Base-by-base conservation (phyloP, 2,113 vertebrate genomes). In the Periophthalmodon schlosseri region DNA sequence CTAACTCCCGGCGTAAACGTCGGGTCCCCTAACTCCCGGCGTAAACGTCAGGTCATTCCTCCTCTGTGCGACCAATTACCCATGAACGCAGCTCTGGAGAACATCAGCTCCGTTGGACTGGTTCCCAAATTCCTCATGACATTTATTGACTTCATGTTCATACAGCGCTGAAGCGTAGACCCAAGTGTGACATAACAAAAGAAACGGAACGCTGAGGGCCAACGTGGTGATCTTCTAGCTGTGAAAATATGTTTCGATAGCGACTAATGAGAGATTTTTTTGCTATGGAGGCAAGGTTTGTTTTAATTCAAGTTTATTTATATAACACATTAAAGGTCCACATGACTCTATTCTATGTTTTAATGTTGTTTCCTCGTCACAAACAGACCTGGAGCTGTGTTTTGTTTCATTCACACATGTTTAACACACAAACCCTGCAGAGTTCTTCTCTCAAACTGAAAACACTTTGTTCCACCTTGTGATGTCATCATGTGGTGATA, bases 41-140 rank as follows among this genome's bases (percentile, higher is more conserved):
- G 79, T 89, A 88, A 84, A 87, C 87, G 89, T 85, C 80, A 89
- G 89, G 89, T 91, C 90, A 79, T 91, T 90, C 78, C 88, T 88
- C 86, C 89, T 79, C 82, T 86, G 84, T 76, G 87, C 65, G 72
- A 88, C 89, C 86, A 89, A 90, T 90, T 91, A 93, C 79, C 71
- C 85, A 81, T 16, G 77, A 78, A 86, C 46, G 72, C 83, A 84
- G 88, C 74, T 84, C 89, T 89, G 87, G 66, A 46, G 74, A 89
- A 81, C 86, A 81, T 86, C 87, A 87, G 79, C 87, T 86, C 80
- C 87, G 74, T 68, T 90, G 86, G 88, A 92, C 91, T 84, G 72
- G 84, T 79, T 81, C 77, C 52, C 86, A 80, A 82, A 81, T 80
- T 83, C 85, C 56, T 50, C 77, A 82, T 68, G 66, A 76, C 76